Evolutionary conservation across 2,113 vertebrate species (phyloP).

Genomic region (Clarias gariepinus): DNA sequence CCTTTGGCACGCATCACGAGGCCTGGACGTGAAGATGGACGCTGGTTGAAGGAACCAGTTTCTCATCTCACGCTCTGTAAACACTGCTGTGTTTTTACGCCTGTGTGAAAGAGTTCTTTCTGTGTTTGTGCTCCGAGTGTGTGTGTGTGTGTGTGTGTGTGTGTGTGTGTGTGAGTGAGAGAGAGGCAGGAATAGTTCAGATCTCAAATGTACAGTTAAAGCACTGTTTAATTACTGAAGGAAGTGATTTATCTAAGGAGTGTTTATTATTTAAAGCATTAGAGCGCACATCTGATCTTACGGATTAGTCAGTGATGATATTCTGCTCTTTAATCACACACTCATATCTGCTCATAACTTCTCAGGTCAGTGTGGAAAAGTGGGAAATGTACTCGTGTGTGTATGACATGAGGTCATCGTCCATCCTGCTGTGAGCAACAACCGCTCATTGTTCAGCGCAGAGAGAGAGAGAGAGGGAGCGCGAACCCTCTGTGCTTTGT

Average conservation of each 20-base stretch:
- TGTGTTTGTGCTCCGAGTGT: background rate
- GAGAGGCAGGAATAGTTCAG: background rate
- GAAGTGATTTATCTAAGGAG: background rate
- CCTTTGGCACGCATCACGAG: slow-evolving; percentile 37
- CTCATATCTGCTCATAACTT: background rate
- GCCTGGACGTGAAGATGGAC: slow-evolving; percentile 34
- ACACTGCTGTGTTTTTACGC: slow-evolving; percentile 34
- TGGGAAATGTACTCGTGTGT: slow-evolving; percentile 54
- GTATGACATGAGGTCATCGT: slow-evolving; percentile 71
- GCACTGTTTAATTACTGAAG: background rate
- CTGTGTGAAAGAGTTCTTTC: slow-evolving; percentile 39
- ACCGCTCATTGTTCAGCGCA: slow-evolving; percentile 65
- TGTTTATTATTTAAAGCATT: background rate
- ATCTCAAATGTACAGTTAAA: background rate
- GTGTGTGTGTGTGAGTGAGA: background rate
- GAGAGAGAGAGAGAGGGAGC: slow-evolving; percentile 46
- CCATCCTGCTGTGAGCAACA: slow-evolving; percentile 74
- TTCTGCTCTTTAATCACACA: background rate
- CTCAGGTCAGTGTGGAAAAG: slow-evolving; percentile 22
- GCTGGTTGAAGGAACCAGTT: background rate
- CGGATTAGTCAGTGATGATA: background rate
- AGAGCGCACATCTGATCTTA: background rate
- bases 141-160: slow-evolving; percentile 8
- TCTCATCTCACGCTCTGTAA: slow-evolving; percentile 40
- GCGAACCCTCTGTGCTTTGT: background rate